Conservation (phyloP, 2,888 invertebrate species). For the Chrysodeixis includens region DNA sequence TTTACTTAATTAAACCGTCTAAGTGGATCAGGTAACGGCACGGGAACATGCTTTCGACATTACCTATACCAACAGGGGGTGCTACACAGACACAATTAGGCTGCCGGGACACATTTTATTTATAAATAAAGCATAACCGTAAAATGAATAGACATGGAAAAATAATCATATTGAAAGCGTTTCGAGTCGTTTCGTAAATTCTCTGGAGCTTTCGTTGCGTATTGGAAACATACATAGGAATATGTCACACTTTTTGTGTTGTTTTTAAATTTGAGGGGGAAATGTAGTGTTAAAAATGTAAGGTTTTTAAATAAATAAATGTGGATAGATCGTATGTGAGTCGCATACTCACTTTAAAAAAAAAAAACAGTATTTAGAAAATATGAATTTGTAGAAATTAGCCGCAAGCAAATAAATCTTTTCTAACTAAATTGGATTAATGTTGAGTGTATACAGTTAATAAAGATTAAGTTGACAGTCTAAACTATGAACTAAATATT, state of each 20-base stretch:
- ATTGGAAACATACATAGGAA: slow-evolving; percentile 25
- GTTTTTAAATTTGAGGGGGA: not conserved
- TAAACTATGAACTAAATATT: not conserved
- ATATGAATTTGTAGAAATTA: too few species aligned
- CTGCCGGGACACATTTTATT: slow-evolving; percentile 64
- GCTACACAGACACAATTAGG: slow-evolving; percentile 56
- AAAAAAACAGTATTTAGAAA: too few species aligned
- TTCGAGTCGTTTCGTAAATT: slow-evolving; percentile 22
- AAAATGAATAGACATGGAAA: slow-evolving; percentile 65
- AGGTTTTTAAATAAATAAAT: not conserved
- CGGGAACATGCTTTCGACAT: slow-evolving; percentile 59
- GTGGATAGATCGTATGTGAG: not conserved
- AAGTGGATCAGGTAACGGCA: slow-evolving; percentile 48
- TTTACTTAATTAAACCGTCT: slow-evolving; percentile 69
- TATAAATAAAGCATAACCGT: slow-evolving; percentile 56
- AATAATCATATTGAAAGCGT: slow-evolving; percentile 70
- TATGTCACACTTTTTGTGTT: not conserved
- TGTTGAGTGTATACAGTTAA: too few species aligned
- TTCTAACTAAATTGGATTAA: not conserved
- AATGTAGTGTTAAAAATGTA: not conserved
- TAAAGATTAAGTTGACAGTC: too few species aligned
- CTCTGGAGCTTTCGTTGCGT: slow-evolving; percentile 21
- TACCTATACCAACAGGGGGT: slow-evolving; percentile 52
- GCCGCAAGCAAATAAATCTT: too few species aligned
- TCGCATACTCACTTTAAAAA: too few species aligned